These are phyloP conservation scores for Neogobius melanostomus DNA, from an alignment of 2,113 vertebrate species.

Conservation along the genomic window DNA sequence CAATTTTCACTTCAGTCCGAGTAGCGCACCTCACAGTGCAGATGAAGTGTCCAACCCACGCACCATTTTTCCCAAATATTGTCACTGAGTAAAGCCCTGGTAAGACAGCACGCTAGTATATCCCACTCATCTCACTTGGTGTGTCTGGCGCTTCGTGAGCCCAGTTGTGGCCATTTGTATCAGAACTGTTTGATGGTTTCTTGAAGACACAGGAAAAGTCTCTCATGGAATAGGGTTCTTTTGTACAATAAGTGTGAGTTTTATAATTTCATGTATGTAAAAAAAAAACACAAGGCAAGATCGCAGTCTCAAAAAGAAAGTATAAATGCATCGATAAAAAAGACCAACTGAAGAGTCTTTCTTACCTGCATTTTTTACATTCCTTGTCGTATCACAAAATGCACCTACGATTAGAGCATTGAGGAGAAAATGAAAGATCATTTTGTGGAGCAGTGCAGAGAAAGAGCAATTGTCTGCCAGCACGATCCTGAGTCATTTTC, in stretches of 20 bases:
- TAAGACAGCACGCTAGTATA: neutral
- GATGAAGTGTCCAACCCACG: slow-evolving; percentile 10
- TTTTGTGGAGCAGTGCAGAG: slow-evolving; percentile 30
- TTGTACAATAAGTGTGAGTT: no score
- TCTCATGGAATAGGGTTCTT: no score
- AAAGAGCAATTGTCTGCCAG: slow-evolving; percentile 38
- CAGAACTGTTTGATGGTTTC: neutral
- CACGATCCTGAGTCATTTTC: slow-evolving; percentile 39
- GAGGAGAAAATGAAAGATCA: slow-evolving; percentile 23
- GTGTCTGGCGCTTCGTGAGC: slow-evolving; percentile 26
- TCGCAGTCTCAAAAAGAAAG: no score
- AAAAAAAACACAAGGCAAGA: no score
- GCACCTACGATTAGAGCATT: slow-evolving; percentile 10
- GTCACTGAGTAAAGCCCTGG: slow-evolving; percentile 6
- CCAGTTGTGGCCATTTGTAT: slow-evolving; percentile 17
- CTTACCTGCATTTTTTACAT: slow-evolving; percentile 8
- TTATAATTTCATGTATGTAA: no score
- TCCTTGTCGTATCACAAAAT: slow-evolving; percentile 13
- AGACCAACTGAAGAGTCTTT: neutral
- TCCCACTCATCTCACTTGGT: slow-evolving; percentile 17
- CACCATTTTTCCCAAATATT: slow-evolving; percentile 17
- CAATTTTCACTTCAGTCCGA: slow-evolving; percentile 47
- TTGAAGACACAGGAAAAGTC: neutral
- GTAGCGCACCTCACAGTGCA: slow-evolving; percentile 2
- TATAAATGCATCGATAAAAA: neutral